phyloP scores from a whole-genome alignment of 2,797 vertebrate species.

The Toxotes lorentzi region DNA sequence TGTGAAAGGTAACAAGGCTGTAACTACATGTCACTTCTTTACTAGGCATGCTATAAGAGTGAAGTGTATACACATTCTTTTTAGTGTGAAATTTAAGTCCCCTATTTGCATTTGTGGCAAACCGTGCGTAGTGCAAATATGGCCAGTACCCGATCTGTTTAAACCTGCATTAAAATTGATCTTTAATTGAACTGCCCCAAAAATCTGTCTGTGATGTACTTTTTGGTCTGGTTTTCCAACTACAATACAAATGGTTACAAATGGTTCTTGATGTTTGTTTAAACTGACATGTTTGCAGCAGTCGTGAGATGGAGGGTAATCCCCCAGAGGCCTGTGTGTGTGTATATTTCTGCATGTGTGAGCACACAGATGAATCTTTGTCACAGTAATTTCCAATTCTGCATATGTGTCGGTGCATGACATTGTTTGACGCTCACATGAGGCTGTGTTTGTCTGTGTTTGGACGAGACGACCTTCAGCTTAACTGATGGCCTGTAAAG shows the following conservation, averaged over 20 bases:
- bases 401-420: conserved; percentile 17
- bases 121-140: too few relatives aligned
- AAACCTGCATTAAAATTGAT: too few relatives aligned
- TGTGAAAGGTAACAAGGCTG: too few relatives aligned
- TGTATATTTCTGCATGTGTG: conserved; percentile 8
- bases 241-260: conserved; percentile 55
- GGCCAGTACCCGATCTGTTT: too few relatives aligned
- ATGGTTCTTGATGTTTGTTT: conserved; percentile 70
- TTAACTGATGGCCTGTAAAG: conserved; percentile 49
- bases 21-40: too few relatives aligned
- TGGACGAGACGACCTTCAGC: conserved; percentile 52
- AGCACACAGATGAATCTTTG: background rate
- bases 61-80: too few relatives aligned
- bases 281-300: conserved; percentile 59
- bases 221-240: conserved; percentile 51
- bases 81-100: too few relatives aligned
- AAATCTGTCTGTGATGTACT: conserved; percentile 61
- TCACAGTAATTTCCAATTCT: background rate
- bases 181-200: conserved; percentile 40
- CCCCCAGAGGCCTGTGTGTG: conserved; percentile 23
- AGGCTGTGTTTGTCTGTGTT: conserved; percentile 65
- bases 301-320: conserved; percentile 47
- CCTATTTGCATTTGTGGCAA: too few relatives aligned
- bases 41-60: too few relatives aligned
- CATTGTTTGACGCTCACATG: conserved; percentile 49